These are phyloP conservation scores for Melieria picta DNA, from an alignment of 2,888 invertebrate genomes.

Conservation along the genomic window DNA sequence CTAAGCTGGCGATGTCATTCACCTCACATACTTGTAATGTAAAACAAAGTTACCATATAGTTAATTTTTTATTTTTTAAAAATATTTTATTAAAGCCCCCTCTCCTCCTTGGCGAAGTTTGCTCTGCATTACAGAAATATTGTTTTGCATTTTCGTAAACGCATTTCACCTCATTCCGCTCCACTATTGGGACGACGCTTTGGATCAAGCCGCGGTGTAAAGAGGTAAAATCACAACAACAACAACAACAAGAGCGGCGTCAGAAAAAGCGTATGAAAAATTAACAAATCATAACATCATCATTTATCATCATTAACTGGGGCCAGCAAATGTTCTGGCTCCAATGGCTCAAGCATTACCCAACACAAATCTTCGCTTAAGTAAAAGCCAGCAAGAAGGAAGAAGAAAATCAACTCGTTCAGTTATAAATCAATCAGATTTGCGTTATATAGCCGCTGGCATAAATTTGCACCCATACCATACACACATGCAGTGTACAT, in stretches of 20 bases:
- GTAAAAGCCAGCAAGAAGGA: background rate
- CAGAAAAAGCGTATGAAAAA: conserved; percentile 47
- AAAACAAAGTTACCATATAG: too few relatives aligned
- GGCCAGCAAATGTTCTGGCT: conserved; percentile 39
- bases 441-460: conserved; percentile 49
- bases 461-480: conserved; percentile 40
- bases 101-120: too few relatives aligned
- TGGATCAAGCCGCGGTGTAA: too few relatives aligned
- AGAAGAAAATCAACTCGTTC: conserved; percentile 28
- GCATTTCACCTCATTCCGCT: too few relatives aligned
- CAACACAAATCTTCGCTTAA: conserved; percentile 2
- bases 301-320: conserved; percentile 61
- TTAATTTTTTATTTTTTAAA: too few relatives aligned
- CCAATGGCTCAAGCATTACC: conserved; percentile 25
- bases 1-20: too few relatives aligned
- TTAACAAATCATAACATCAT: conserved; percentile 61
- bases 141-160: too few relatives aligned
- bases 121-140: too few relatives aligned
- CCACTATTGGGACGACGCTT: too few relatives aligned
- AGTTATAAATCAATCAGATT: conserved; percentile 61
- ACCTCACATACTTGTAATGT: too few relatives aligned
- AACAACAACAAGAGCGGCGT: background rate
- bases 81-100: too few relatives aligned
- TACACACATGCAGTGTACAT: background rate
- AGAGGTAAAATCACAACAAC: too few relatives aligned